Evolutionary conservation across 1,140 invertebrate species (phyloP).

Genomic region (Anagrus nilaparvatae): DNA sequence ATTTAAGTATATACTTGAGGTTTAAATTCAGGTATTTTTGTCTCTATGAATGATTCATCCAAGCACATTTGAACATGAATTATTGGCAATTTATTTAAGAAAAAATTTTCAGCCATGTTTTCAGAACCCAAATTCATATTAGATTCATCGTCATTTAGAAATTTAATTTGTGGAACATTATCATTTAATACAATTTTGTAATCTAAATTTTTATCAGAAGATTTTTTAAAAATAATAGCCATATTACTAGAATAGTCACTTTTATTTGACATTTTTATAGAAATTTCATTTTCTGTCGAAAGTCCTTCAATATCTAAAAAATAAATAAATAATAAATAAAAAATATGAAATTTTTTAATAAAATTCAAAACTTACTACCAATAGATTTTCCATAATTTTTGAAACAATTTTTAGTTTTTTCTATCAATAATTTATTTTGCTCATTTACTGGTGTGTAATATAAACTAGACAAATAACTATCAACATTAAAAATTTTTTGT

Average conservation of each 20-base stretch:
- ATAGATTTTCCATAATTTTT: background rate
- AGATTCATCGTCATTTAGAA: background rate
- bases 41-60: background rate
- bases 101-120: too few species aligned
- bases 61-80: background rate
- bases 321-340: background rate
- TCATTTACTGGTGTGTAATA: conserved; percentile 26
- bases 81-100: too few species aligned
- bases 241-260: background rate
- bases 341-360: background rate
- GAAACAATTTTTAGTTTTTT: conserved; percentile 18
- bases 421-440: conserved; percentile 20
- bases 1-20: background rate
- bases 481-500: background rate
- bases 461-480: conserved; percentile 2
- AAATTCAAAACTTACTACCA: background rate
- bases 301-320: conserved; percentile 24
- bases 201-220: conserved; percentile 1
- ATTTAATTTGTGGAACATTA: background rate
- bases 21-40: background rate
- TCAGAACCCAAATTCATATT: too few species aligned
- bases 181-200: background rate
- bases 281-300: conserved; percentile 25
- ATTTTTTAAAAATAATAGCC: background rate
- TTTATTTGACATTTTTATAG: conserved; percentile 9